phyloP scores from a whole-genome alignment of 1,140 invertebrate species.

The Apolygus lucorum region DNA sequence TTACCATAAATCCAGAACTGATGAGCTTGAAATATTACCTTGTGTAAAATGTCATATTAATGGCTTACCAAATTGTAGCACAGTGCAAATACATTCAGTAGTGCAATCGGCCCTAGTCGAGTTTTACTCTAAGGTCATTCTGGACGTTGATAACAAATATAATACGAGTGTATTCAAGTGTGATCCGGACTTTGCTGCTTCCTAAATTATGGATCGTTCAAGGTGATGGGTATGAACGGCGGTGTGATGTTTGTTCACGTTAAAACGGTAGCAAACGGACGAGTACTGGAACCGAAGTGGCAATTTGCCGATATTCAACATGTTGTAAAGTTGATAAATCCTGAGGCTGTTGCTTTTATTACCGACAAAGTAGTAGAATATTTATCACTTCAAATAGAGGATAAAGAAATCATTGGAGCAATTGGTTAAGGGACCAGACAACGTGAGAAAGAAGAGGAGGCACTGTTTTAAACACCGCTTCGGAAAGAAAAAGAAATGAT shows the following conservation, averaged over 20 bases:
- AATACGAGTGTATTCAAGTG: background rate
- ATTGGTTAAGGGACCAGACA: too few relatives aligned
- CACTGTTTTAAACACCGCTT: too few relatives aligned
- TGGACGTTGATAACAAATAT: background rate
- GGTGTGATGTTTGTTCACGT: background rate
- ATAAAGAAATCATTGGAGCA: too few relatives aligned
- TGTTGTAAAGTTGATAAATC: background rate
- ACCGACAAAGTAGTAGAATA: background rate
- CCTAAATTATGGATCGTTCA: background rate
- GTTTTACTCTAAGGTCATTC: background rate
- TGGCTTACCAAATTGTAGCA: background rate
- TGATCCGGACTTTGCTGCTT: background rate
- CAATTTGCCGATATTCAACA: background rate
- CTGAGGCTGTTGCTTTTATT: background rate
- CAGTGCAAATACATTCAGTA: background rate
- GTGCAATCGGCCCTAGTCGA: background rate
- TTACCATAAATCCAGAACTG: background rate
- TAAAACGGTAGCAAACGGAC: background rate
- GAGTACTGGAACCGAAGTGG: background rate
- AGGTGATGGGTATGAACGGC: background rate
- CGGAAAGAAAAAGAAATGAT: too few relatives aligned
- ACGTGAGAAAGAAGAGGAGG: too few relatives aligned
- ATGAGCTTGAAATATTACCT: background rate
- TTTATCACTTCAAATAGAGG: background rate
- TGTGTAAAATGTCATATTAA: background rate